Evolutionary conservation across 2,113 vertebrate species (phyloP).

Genomic region (Sterna hirundo): DNA sequence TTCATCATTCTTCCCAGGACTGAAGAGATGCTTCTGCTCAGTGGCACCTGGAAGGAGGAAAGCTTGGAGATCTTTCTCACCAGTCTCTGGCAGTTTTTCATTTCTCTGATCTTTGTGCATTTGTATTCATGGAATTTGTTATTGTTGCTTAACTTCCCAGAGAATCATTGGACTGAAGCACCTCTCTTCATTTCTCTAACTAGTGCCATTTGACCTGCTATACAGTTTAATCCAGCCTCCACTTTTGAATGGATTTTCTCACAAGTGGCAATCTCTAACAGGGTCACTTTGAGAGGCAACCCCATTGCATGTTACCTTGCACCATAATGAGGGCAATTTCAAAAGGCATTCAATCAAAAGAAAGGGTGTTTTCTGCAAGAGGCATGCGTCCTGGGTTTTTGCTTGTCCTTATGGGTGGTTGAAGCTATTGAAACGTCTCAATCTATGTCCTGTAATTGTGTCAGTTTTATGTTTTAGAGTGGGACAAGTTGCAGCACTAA

Average conservation of each 20-base stretch:
- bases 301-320: slow-evolving; percentile 54
- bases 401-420: slow-evolving; percentile 31
- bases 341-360: slow-evolving; percentile 75
- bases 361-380: slow-evolving; percentile 69
- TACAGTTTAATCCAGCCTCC: slow-evolving; percentile 72
- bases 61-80: not conserved
- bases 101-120: slow-evolving; percentile 43
- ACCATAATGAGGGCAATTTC: slow-evolving; percentile 73
- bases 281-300: slow-evolving; percentile 71
- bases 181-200: slow-evolving; percentile 73
- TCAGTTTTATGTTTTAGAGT: not conserved
- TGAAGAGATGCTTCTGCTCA: not conserved
- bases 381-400: slow-evolving; percentile 36
- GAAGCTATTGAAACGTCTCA: slow-evolving; percentile 37
- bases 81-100: not conserved
- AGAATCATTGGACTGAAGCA: slow-evolving; percentile 75
- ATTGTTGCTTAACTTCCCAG: slow-evolving; percentile 75
- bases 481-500: not conserved
- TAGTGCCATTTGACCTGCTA: slow-evolving; percentile 74
- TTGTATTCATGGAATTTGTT: slow-evolving; percentile 79
- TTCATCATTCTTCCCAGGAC: not conserved
- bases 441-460: not conserved
- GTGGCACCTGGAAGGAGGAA: not conserved
- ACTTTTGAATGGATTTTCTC: slow-evolving; percentile 76
- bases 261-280: slow-evolving; percentile 77